Conservation (phyloP, 2,113 vertebrate genomes). For the Carassius carassius region DNA sequence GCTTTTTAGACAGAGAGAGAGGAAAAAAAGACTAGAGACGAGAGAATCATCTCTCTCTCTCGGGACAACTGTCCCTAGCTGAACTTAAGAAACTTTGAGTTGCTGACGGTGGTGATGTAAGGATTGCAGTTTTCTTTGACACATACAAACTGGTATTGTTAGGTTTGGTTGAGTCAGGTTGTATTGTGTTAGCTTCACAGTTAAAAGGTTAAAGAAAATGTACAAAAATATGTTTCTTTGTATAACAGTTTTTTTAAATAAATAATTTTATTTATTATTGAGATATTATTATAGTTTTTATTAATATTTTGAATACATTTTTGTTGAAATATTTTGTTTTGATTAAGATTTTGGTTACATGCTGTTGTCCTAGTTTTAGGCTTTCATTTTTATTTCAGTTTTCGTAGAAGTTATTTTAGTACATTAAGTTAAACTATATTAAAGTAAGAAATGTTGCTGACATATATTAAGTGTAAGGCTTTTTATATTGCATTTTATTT, state of each 20-base stretch:
- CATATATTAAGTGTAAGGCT: too few species aligned
- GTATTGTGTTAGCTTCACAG: too few species aligned
- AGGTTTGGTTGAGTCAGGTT: not conserved
- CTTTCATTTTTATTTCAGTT: too few species aligned
- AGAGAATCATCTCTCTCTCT: not conserved
- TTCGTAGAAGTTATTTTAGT: too few species aligned
- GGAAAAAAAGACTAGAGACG: not conserved
- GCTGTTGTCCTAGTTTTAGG: too few species aligned
- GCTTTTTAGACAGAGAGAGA: constrained; percentile 19
- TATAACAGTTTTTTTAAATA: not conserved
- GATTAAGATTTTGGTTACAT: too few species aligned
- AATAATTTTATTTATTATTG: too few species aligned
- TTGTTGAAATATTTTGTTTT: too few species aligned
- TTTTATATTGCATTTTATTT: too few species aligned
- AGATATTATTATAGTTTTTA: too few species aligned
- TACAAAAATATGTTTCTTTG: not conserved
- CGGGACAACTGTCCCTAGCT: not conserved
- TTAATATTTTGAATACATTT: not conserved
- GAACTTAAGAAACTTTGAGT: not conserved
- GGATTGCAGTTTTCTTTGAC: not conserved
- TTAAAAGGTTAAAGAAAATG: not conserved
- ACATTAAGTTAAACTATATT: too few species aligned
- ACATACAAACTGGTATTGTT: not conserved
- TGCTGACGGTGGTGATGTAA: not conserved
- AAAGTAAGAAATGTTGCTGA: too few species aligned